A percentile compares a stretch with the other conserved stretches of the same genome.
phyloP scores from a whole-genome alignment of 2,888 invertebrate genomes.

The Drosophila rellima region DNA sequence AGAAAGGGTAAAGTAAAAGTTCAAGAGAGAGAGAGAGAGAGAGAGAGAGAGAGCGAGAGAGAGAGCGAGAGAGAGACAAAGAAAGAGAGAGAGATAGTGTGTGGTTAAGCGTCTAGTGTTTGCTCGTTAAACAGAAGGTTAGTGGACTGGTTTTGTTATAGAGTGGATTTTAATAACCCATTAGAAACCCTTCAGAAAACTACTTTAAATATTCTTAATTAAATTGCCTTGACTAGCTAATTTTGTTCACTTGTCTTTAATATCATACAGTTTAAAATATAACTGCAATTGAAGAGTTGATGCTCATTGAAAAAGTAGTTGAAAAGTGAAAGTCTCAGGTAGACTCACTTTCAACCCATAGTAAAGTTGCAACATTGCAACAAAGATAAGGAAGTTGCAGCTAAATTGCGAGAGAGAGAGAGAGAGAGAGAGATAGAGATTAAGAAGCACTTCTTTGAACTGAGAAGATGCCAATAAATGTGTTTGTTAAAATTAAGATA shows the following conservation, averaged over 20 bases:
- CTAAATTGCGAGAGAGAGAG: background rate
- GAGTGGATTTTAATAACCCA: background rate
- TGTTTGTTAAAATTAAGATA: background rate
- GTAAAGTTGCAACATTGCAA: slow-evolving; percentile 25
- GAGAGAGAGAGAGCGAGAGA: background rate
- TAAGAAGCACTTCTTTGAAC: background rate
- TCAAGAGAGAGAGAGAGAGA: background rate
- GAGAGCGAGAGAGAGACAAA: background rate
- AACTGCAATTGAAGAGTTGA: background rate
- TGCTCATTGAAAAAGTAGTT: background rate
- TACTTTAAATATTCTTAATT: background rate
- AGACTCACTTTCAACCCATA: slow-evolving; percentile 29
- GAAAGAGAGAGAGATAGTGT: slow-evolving; percentile 7
- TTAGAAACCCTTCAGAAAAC: background rate
- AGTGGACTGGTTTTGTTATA: slow-evolving; percentile 27
- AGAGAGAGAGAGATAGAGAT: background rate
- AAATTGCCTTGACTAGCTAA: background rate
- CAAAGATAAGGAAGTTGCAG: background rate
- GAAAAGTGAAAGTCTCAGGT: slow-evolving; percentile 41
- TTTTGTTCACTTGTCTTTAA: too few relatives aligned
- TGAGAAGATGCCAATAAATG: background rate
- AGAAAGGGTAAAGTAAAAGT: slow-evolving; percentile 15
- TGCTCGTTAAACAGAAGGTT: slow-evolving; percentile 52
- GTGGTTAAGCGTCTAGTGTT: slow-evolving; percentile 40
- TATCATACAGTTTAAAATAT: too few relatives aligned